Conservation (phyloP, 2,113 vertebrate species). For the Fukomys damarensis region DNA sequence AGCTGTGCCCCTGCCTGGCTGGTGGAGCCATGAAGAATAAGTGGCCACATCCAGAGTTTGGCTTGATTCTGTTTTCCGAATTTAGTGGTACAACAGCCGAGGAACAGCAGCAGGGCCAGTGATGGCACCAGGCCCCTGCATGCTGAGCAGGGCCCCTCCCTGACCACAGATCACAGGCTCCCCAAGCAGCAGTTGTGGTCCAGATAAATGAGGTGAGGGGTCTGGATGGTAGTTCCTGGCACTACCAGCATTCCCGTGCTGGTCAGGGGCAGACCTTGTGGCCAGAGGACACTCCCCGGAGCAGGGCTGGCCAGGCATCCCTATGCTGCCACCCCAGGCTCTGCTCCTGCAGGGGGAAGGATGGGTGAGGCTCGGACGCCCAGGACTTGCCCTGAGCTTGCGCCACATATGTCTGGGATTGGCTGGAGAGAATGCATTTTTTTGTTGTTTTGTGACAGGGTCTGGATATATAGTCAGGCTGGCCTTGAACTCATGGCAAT, state of each 20-base stretch:
- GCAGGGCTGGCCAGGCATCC: neutral
- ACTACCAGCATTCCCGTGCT: neutral
- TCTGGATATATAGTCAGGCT: neutral
- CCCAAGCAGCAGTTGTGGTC: neutral
- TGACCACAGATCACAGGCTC: neutral
- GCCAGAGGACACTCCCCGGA: neutral
- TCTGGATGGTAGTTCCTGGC: neutral
- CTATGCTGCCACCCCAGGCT: neutral
- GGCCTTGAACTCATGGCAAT: neutral
- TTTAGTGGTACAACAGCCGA: neutral
- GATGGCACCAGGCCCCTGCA: neutral
- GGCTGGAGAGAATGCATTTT: neutral
- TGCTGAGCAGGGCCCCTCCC: neutral
- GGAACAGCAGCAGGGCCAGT: rapidly evolving
- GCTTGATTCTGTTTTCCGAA: neutral
- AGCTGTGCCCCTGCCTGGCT: neutral
- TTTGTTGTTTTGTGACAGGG: neutral
- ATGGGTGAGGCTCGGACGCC: neutral
- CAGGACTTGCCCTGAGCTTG: neutral
- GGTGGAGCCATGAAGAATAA: neutral
- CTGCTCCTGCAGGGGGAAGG: neutral
- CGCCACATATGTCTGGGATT: neutral
- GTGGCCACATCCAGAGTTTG: neutral
- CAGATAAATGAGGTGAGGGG: no score
- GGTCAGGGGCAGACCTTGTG: neutral